Evolutionary conservation across 2,888 invertebrate genomes (phyloP).

Genomic region (Lymantria monacha): DNA sequence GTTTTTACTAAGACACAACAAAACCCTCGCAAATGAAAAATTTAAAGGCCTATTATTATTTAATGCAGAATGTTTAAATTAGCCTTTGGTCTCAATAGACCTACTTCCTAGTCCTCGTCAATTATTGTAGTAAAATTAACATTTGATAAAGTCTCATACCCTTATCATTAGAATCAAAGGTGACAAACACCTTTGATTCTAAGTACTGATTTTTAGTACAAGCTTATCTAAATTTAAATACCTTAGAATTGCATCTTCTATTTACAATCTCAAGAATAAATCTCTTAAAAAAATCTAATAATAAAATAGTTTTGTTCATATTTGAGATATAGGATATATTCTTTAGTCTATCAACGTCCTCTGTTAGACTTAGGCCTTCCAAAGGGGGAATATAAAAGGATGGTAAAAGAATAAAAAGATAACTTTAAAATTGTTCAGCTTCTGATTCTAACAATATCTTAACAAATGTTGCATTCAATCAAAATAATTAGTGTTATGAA

Average conservation of each 20-base stretch:
- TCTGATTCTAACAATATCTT: too few species aligned
- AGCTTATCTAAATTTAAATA: not conserved
- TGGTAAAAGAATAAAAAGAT: too few species aligned
- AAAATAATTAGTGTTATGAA: not conserved
- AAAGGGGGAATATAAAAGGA: too few species aligned
- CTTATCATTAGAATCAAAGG: not conserved
- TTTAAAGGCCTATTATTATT: not conserved
- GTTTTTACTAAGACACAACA: conserved; percentile 27
- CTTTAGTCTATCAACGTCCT: too few species aligned
- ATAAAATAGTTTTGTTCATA: not conserved
- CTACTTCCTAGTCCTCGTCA: not conserved
- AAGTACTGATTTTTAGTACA: not conserved
- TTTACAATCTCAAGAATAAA: not conserved
- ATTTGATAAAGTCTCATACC: not conserved
- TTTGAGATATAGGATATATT: not conserved
- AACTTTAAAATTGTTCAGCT: too few species aligned
- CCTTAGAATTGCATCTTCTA: too few species aligned
- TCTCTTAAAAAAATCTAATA: not conserved
- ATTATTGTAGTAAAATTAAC: not conserved
- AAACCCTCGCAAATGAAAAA: conserved; percentile 1
- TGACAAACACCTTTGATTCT: not conserved
- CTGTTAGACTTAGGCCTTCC: too few species aligned
- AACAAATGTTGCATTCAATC: not conserved
- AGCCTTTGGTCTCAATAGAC: not conserved
- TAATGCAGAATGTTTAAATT: not conserved